Evolutionary conservation across 2,113 vertebrate species (phyloP).

Genomic region (Plotosus lineatus): DNA sequence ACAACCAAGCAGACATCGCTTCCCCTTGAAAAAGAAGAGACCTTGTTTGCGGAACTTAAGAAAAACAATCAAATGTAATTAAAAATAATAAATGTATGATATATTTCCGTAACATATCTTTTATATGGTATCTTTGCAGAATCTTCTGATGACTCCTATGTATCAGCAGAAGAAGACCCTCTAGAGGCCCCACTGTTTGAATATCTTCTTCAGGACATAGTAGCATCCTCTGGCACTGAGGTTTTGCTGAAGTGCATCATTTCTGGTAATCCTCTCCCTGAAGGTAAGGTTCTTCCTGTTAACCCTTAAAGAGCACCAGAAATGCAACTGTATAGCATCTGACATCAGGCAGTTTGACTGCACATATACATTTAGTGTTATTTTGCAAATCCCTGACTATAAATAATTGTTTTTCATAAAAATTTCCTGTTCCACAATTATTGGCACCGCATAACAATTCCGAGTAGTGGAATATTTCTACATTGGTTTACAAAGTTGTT

Average conservation of each 20-base stretch:
- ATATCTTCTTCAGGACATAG: slow-evolving; percentile 82
- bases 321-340: neutral
- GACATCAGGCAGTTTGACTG: neutral
- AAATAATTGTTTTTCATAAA: too few relatives aligned
- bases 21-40: neutral
- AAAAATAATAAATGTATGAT: neutral
- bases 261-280: slow-evolving; percentile 84
- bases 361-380: neutral
- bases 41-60: neutral
- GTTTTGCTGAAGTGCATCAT: slow-evolving; percentile 89
- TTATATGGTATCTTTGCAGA: slow-evolving; percentile 69
- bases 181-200: slow-evolving; percentile 94
- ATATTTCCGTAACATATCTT: neutral
- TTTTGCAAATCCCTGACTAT: too few relatives aligned
- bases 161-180: slow-evolving; percentile 93
- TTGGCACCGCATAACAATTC: too few relatives aligned
- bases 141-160: slow-evolving; percentile 95
- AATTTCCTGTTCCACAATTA: too few relatives aligned
- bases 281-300: slow-evolving; percentile 74
- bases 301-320: neutral
- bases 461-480: too few relatives aligned
- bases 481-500: too few relatives aligned
- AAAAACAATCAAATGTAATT: neutral
- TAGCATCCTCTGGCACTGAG: slow-evolving; percentile 78
- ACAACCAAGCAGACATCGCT: too few relatives aligned